Base-by-base conservation (phyloP, 2,888 invertebrate species). In the Blastobasis lacticolella region DNA sequence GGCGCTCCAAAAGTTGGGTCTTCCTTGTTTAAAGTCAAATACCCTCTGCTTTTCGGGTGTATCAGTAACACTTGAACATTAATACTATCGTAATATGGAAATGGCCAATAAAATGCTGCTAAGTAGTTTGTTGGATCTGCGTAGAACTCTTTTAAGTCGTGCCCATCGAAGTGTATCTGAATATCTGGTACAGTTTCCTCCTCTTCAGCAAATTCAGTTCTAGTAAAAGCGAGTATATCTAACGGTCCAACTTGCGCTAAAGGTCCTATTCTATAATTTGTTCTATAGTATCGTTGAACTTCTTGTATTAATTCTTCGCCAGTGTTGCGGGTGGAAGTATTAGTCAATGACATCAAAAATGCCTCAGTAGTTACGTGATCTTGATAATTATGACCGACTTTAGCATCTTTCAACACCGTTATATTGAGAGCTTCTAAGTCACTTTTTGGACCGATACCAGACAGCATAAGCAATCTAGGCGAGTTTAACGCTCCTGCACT, bases 1-100 rank as follows among this genome's bases (percentile, higher is more conserved):
- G 96, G 96, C 48, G 89, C 88, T 0, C 94, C 93, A 67, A 90
- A 91, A 50, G 91, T 68, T 0, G 96, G 95, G 79, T 96, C 91
- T 0, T 91, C 90, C 0, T 89, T 80, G 61, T 92, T 93, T 1
- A 96, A 75, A 53, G 86, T 64, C 8, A 94, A 70, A 48, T 79
- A 84, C 0, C 94, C 94, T 71, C 90, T 81, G 59, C 93, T 93
- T 67, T 89, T 89, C 0, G 93, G 93, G 45, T 82, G 78, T 37
- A 94, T 69, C 5, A 93, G 66, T 49, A 93, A 89, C 0, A 93
- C 92, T 57, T 91, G 82, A 0, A 92, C 81, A 58, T 88, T 90
- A 37, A 93, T 84, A 7, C 90, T 90, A 54, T 91, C 85, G 60
- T 92, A 92, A 57, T 90, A 92, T 0, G 91, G 70, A 46, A 91